Conservation (phyloP, 2,113 vertebrate species). For the Cyanocitta stelleri region DNA sequence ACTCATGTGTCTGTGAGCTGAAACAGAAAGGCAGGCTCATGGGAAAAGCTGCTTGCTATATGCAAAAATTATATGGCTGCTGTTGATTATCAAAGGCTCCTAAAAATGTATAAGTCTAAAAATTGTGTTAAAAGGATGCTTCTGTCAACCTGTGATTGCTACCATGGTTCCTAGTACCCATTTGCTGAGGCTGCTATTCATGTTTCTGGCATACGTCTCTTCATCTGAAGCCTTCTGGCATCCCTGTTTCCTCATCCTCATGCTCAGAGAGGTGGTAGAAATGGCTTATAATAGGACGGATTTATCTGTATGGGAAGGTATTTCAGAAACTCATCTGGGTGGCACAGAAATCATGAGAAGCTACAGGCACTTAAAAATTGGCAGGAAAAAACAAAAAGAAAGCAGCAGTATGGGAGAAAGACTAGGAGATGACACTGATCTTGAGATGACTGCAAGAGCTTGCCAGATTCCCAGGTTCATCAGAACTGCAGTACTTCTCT, state of each 20-base stretch:
- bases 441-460: neutral
- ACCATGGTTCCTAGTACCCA: neutral
- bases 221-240: neutral
- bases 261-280: neutral
- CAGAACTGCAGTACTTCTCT: neutral
- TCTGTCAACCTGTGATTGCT: neutral
- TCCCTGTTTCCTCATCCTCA: neutral
- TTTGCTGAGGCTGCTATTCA: neutral
- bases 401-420: neutral
- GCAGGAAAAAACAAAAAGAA: neutral
- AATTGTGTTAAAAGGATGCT: neutral
- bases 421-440: neutral
- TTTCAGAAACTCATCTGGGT: neutral
- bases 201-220: neutral
- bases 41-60: neutral
- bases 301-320: neutral
- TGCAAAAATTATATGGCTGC: neutral
- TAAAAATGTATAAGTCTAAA: neutral
- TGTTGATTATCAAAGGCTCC: neutral
- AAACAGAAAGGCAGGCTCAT: neutral
- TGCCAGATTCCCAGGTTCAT: neutral
- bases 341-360: neutral
- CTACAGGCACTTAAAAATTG: neutral
- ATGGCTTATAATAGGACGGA: neutral
- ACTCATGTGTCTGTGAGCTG: neutral